Conservation (phyloP, 2,113 vertebrate genomes). For the Coryphaenoides rupestris region DNA sequence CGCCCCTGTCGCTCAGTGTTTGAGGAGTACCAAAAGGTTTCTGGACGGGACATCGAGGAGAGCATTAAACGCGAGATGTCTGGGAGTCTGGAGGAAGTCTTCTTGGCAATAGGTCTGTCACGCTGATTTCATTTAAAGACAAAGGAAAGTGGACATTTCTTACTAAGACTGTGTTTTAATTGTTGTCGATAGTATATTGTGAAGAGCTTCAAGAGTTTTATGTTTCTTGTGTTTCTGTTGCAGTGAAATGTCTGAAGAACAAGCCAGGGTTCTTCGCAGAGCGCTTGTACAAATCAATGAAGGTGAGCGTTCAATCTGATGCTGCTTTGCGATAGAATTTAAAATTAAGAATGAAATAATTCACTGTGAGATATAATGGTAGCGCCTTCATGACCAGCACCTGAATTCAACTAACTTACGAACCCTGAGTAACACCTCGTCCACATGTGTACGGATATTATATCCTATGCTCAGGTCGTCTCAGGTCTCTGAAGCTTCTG, state of each 20-base stretch:
- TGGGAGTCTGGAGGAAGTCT: conserved; percentile 84
- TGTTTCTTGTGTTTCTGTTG: conserved; percentile 18
- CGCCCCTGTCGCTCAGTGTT: conserved; percentile 76
- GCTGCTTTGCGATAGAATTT: too few relatives aligned
- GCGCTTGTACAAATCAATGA: conserved; percentile 93
- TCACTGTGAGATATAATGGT: too few relatives aligned
- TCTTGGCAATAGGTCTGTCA: conserved; percentile 87
- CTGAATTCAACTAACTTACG: too few relatives aligned
- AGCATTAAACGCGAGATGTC: conserved; percentile 98
- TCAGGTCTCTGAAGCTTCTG: too few relatives aligned
- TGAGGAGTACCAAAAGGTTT: conserved; percentile 83
- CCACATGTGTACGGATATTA: too few relatives aligned
- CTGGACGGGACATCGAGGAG: conserved; percentile 86
- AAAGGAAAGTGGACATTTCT: too few relatives aligned
- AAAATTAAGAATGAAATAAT: too few relatives aligned
- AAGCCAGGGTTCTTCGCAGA: conserved; percentile 90
- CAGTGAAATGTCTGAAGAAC: conserved; percentile 85
- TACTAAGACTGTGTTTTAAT: too few relatives aligned
- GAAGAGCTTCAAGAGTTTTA: background rate
- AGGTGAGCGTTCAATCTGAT: conserved; percentile 76
- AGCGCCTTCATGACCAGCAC: too few relatives aligned
- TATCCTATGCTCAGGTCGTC: too few relatives aligned
- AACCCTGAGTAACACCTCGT: too few relatives aligned
- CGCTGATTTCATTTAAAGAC: background rate
- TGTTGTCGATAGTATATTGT: background rate